Conservation (phyloP, 2,888 invertebrate genomes). For the Eutolmus rufibarbis region DNA sequence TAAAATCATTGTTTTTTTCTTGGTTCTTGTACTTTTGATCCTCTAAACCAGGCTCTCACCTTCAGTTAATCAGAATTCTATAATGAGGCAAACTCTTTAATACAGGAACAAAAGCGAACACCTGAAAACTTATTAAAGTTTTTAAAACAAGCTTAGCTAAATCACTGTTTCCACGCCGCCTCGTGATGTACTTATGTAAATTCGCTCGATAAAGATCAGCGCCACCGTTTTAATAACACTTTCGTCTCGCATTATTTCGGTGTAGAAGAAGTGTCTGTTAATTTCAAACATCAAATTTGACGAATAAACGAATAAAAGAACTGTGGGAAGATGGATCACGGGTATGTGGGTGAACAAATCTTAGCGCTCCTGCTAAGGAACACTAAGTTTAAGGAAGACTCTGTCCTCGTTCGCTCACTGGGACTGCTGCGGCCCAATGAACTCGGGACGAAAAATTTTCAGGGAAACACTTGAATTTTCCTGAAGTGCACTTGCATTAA, state of each 20-base stretch:
- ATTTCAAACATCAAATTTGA: slow-evolving; percentile 7
- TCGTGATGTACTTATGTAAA: too few relatives aligned
- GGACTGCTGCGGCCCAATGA: background rate
- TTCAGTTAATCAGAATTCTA: too few relatives aligned
- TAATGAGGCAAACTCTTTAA: too few relatives aligned
- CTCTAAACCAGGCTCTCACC: too few relatives aligned
- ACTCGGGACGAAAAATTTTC: slow-evolving; percentile 13
- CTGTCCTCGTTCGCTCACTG: background rate
- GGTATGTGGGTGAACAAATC: background rate
- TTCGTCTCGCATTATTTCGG: background rate
- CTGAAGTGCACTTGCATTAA: slow-evolving; percentile 28
- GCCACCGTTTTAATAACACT: too few relatives aligned
- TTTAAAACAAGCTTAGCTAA: too few relatives aligned
- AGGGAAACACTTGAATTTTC: slow-evolving; percentile 35
- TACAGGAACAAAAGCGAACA: too few relatives aligned
- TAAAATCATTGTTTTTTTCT: too few relatives aligned
- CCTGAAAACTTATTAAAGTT: too few relatives aligned
- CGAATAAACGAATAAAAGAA: background rate
- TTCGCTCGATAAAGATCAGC: too few relatives aligned
- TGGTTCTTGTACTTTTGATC: too few relatives aligned
- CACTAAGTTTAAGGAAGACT: background rate
- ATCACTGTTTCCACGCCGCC: too few relatives aligned
- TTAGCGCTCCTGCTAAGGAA: background rate
- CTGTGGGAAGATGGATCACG: background rate
- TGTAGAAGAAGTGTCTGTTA: background rate